Conservation (phyloP, 1,140 invertebrate species). For the Coptotermes formosanus region DNA sequence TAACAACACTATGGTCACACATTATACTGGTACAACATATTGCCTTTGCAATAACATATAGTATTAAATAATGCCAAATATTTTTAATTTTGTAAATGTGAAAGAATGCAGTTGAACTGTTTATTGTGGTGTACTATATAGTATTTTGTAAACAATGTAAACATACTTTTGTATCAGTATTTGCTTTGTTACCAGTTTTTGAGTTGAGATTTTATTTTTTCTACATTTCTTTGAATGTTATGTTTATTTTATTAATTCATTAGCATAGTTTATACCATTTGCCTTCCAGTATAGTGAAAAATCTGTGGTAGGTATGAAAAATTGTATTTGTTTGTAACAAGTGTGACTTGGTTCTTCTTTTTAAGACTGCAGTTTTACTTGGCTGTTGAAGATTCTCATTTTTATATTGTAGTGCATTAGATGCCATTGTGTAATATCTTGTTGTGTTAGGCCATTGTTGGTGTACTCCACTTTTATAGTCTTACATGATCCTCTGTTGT, state of each 20-base stretch:
- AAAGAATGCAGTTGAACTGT: background rate
- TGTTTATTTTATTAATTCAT: background rate
- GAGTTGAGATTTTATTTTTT: background rate
- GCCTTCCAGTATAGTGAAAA: too few species aligned
- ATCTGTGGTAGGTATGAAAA: too few species aligned
- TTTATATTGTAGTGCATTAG: too few species aligned
- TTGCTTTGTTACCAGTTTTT: slow-evolving; percentile 9
- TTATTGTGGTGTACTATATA: background rate
- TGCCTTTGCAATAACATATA: background rate
- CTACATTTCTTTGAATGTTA: background rate
- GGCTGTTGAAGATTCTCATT: too few species aligned
- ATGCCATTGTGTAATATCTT: too few species aligned
- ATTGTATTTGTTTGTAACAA: too few species aligned
- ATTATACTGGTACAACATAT: background rate
- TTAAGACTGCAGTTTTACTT: too few species aligned
- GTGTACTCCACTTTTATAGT: too few species aligned
- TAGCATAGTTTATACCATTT: background rate
- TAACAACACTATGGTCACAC: background rate
- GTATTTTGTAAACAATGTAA: background rate
- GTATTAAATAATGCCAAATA: slow-evolving; percentile 10
- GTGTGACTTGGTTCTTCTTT: too few species aligned
- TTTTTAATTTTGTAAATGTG: background rate
- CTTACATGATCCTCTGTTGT: too few species aligned
- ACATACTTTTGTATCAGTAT: background rate
- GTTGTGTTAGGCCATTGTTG: too few species aligned